A percentile compares a stretch with the other conserved stretches of the same genome.
Evolutionary conservation across 92 coral and sea anemone genomes (phyloP).

Genomic region (Phymanthus crucifer): DNA sequence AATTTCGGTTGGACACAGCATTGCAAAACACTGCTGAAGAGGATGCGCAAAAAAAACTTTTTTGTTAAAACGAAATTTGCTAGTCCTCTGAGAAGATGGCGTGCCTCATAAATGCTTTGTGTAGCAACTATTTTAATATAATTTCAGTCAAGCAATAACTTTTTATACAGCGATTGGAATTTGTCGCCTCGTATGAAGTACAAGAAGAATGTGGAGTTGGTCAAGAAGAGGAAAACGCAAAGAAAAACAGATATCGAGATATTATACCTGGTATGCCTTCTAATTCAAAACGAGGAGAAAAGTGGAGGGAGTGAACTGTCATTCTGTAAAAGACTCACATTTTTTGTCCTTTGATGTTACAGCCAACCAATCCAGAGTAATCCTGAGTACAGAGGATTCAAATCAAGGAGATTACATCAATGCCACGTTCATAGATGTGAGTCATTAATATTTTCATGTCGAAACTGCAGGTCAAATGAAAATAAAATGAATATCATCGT

Average conservation of each 20-base stretch:
- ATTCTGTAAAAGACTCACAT: background rate
- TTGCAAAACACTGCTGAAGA: no score
- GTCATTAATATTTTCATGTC: background rate
- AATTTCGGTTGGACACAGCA: no score
- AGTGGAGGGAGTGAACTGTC: no score
- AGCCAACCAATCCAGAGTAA: conserved; percentile 10
- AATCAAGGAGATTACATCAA: conserved; percentile 25
- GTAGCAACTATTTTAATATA: background rate
- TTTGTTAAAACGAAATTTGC: no score
- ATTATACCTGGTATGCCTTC: conserved; percentile 3
- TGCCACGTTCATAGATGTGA: conserved; percentile 27
- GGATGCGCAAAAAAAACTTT: no score
- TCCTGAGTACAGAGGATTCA: conserved; percentile 1
- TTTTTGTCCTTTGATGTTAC: background rate
- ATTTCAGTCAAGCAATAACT: background rate
- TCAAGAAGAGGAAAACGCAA: conserved; percentile 1
- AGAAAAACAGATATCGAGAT: conserved; percentile 19
- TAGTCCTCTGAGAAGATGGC: no score
- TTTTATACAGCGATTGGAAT: background rate
- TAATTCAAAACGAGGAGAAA: background rate
- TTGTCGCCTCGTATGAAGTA: background rate
- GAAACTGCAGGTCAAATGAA: no score
- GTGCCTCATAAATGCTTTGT: no score
- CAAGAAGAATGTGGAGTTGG: conserved; percentile 8
- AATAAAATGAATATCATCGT: background rate